A percentile compares a stretch with the other conserved stretches of the same genome.
Conservation (phyloP, 1,140 invertebrate genomes). For the Trichogramma pretiosum region DNA sequence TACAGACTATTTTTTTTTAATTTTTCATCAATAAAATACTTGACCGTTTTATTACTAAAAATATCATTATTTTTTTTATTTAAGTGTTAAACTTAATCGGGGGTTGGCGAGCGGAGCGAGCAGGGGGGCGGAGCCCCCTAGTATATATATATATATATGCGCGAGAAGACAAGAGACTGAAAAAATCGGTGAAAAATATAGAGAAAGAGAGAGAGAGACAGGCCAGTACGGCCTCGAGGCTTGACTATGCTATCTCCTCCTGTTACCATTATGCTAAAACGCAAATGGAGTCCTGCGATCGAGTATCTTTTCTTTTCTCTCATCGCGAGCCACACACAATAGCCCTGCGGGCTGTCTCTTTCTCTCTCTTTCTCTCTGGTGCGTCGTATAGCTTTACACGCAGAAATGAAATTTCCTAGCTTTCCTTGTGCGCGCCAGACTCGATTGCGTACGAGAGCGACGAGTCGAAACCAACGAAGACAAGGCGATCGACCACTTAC, state of each 20-base stretch:
- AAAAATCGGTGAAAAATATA: conserved; percentile 7
- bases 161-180: neutral
- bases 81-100: no score
- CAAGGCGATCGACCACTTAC: neutral
- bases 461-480: neutral
- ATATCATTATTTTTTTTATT: no score
- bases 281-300: conserved; percentile 48
- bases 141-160: no score
- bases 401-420: conserved; percentile 40
- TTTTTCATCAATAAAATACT: no score
- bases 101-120: no score
- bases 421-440: conserved; percentile 7
- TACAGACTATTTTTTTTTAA: no score
- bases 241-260: conserved; percentile 25
- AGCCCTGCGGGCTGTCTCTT: conserved; percentile 30
- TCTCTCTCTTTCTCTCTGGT: no score
- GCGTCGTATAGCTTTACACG: conserved; percentile 46
- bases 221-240: neutral
- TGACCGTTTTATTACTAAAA: no score
- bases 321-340: conserved; percentile 28
- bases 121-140: no score
- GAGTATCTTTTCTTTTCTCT: conserved; percentile 38
- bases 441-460: conserved; percentile 3
- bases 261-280: conserved; percentile 48
- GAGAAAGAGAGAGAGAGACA: conserved; percentile 18